phyloP scores from a whole-genome alignment of 2,113 vertebrate species.

The Myiozetetes cayanensis region DNA sequence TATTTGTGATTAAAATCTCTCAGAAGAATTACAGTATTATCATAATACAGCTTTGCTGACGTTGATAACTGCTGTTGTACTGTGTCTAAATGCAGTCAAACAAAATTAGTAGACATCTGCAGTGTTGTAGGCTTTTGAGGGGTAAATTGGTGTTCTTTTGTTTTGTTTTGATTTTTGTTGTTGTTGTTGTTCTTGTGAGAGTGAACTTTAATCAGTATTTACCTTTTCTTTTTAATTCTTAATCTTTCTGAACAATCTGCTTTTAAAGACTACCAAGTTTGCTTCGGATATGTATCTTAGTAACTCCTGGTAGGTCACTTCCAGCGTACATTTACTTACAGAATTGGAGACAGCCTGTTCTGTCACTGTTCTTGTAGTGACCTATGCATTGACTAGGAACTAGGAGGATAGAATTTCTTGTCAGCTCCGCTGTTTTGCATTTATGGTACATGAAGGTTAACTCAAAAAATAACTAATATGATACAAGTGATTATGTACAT shows the following conservation, averaged over 20 bases:
- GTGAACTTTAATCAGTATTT: background rate
- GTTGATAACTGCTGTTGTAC: background rate
- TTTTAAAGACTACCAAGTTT: background rate
- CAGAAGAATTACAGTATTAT: background rate
- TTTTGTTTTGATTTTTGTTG: background rate
- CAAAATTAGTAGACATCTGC: background rate
- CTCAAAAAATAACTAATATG: slow-evolving; percentile 15
- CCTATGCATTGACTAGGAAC: background rate
- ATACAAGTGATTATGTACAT: background rate
- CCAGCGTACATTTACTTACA: background rate
- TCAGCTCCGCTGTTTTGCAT: background rate
- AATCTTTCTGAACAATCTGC: background rate
- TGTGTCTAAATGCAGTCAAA: background rate
- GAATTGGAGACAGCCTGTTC: background rate
- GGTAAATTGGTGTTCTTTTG: background rate
- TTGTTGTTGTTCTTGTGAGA: background rate
- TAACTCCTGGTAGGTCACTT: background rate
- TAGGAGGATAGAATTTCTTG: background rate
- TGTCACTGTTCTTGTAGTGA: background rate
- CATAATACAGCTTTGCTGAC: slow-evolving; percentile 12
- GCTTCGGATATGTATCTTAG: rapidly evolving
- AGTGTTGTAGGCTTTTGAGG: background rate
- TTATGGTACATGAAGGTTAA: slow-evolving; percentile 14
- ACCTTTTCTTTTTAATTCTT: background rate
- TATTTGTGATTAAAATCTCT: slow-evolving; percentile 4